Percentiles rank a stretch among this genome's conserved stretches.
These are phyloP conservation scores for Drosophila truncata DNA, from an alignment of 1,140 invertebrate species.

Conservation along the genomic window DNA sequence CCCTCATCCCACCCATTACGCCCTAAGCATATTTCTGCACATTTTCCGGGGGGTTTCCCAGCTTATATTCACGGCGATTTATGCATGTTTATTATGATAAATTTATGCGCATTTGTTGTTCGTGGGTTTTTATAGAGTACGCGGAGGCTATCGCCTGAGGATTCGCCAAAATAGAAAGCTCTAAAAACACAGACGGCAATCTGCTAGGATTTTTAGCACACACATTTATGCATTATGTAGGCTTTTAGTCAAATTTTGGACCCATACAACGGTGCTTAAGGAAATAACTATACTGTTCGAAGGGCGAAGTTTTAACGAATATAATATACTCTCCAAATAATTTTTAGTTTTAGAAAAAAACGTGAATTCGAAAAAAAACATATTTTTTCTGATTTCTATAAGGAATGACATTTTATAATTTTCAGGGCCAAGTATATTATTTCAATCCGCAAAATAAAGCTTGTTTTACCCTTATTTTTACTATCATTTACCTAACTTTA, in stretches of 20 bases:
- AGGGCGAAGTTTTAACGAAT: background rate
- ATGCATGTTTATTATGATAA: conserved; percentile 80
- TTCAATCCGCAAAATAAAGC: background rate
- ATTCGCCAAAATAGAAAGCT: conserved; percentile 19
- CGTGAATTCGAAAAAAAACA: background rate
- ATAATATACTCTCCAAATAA: background rate
- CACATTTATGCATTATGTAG: conserved; percentile 40
- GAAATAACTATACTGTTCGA: background rate
- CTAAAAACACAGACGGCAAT: conserved; percentile 14
- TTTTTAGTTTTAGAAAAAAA: background rate
- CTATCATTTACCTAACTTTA: no score
- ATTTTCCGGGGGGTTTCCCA: conserved; percentile 39
- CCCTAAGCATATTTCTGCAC: conserved; percentile 66
- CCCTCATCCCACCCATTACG: conserved; percentile 15
- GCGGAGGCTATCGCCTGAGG: no score
- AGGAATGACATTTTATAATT: background rate
- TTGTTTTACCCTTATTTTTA: background rate
- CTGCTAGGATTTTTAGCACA: conserved; percentile 15
- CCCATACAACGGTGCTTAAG: background rate
- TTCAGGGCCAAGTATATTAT: background rate
- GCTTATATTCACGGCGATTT: conserved; percentile 71
- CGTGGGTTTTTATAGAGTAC: conserved; percentile 49
- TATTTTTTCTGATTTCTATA: background rate
- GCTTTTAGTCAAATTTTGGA: conserved; percentile 39
- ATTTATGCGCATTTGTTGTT: conserved; percentile 78